Conservation (phyloP, 2,113 vertebrate genomes). For the Anarrhichthys ocellatus region DNA sequence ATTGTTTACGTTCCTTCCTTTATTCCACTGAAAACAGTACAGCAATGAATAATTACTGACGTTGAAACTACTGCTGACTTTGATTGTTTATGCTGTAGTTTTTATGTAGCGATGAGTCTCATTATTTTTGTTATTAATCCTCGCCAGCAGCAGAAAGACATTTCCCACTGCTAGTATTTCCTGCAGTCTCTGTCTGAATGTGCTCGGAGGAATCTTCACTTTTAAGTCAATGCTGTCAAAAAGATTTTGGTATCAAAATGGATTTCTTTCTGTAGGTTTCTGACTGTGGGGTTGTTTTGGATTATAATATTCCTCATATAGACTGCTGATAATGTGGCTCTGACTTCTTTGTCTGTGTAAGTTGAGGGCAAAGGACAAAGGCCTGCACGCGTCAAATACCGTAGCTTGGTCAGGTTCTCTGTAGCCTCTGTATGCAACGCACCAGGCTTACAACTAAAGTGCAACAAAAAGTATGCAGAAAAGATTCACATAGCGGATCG, state of each 20-base stretch:
- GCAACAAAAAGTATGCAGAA: too few species aligned
- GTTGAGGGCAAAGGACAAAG: neutral
- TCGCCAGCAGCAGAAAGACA: neutral
- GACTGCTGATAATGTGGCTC: neutral
- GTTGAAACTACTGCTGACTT: neutral
- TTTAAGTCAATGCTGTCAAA: neutral
- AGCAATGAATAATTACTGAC: neutral
- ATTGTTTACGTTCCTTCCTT: neutral
- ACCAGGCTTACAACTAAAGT: neutral
- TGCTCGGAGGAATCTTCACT: neutral
- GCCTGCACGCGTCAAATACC: too few species aligned
- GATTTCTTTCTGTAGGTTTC: neutral
- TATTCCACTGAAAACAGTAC: neutral
- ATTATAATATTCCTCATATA: neutral
- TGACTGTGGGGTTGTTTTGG: neutral
- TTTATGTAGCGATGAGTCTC: neutral
- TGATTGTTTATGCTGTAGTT: neutral
- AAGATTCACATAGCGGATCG: too few species aligned
- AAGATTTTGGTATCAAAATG: neutral
- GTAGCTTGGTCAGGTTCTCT: too few species aligned
- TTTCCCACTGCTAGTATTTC: neutral
- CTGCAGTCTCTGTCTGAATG: neutral
- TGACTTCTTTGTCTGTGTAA: neutral
- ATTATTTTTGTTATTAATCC: neutral
- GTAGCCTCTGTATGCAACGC: too few species aligned